Conservation (phyloP, 2,888 invertebrate genomes). For the Carpatolechia fugitivella region DNA sequence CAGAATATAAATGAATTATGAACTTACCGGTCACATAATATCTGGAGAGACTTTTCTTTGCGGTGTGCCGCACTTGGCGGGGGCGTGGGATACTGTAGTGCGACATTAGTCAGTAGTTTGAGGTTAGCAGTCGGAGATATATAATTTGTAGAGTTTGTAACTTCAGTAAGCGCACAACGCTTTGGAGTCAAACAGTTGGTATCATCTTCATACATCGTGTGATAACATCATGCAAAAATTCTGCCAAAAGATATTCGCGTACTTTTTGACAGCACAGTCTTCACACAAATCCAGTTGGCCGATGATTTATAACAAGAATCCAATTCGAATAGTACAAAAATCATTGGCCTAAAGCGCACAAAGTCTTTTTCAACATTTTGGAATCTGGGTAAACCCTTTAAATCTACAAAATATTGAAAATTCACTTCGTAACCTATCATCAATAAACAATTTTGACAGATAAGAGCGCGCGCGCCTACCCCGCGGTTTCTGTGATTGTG, state of each 20-base stretch:
- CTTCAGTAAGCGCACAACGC: slow-evolving; percentile 75
- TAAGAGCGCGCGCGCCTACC: slow-evolving; percentile 68
- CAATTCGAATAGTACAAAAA: slow-evolving; percentile 7
- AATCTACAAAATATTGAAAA: slow-evolving; percentile 21
- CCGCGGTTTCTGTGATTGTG: slow-evolving; percentile 20
- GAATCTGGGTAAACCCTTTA: not conserved
- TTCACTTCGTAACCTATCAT: slow-evolving; percentile 50
- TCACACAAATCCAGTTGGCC: slow-evolving; percentile 58
- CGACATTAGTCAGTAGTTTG: slow-evolving; percentile 82
- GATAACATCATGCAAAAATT: slow-evolving; percentile 72
- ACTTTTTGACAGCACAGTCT: slow-evolving; percentile 60
- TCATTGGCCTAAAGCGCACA: slow-evolving; percentile 11
- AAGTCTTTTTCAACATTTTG: not conserved
- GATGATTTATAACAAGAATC: slow-evolving; percentile 32
- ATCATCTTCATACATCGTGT: slow-evolving; percentile 75
- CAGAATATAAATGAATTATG: not conserved
- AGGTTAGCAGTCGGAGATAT: slow-evolving; percentile 84
- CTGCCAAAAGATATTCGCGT: slow-evolving; percentile 64
- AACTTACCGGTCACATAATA: slow-evolving; percentile 79
- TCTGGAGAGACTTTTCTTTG: slow-evolving; percentile 80
- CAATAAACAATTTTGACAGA: slow-evolving; percentile 71
- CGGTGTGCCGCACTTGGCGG: slow-evolving; percentile 73
- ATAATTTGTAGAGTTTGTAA: slow-evolving; percentile 74
- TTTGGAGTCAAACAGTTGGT: slow-evolving; percentile 75
- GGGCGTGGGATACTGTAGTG: slow-evolving; percentile 75